phyloP scores from a whole-genome alignment of 2,888 invertebrate species.

The Drosophila longiperda region DNA sequence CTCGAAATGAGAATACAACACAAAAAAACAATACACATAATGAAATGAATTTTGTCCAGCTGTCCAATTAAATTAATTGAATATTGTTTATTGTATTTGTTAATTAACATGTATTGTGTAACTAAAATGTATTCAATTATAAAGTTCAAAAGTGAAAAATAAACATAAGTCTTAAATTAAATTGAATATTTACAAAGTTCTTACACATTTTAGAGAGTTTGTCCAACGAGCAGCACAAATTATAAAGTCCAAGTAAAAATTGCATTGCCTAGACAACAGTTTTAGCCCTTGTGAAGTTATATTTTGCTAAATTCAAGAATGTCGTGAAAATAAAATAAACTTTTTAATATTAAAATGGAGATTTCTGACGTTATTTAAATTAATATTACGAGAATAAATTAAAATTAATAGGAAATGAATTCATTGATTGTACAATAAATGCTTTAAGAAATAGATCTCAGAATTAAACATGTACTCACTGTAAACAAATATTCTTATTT shows the following conservation, averaged over 20 bases:
- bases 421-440: background rate
- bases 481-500: background rate
- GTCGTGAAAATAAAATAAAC: too few relatives aligned
- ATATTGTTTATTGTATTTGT: conserved; percentile 6
- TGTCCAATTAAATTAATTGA: conserved; percentile 35
- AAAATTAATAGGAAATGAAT: background rate
- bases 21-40: conserved; percentile 36
- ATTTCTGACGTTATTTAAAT: background rate
- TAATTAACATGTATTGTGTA: conserved; percentile 33
- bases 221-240: conserved; percentile 11
- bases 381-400: background rate
- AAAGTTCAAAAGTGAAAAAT: background rate
- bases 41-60: conserved; percentile 7
- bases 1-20: conserved; percentile 85
- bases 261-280: conserved; percentile 7
- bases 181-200: conserved; percentile 7
- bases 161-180: conserved; percentile 1
- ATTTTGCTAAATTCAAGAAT: too few relatives aligned
- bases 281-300: background rate
- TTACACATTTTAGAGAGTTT: conserved; percentile 3
- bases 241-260: background rate
- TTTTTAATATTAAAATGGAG: too few relatives aligned
- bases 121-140: background rate
- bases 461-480: too few relatives aligned
- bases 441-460: background rate